phyloP scores from a whole-genome alignment of 1,140 invertebrate genomes.

The Drosophila miranda region DNA sequence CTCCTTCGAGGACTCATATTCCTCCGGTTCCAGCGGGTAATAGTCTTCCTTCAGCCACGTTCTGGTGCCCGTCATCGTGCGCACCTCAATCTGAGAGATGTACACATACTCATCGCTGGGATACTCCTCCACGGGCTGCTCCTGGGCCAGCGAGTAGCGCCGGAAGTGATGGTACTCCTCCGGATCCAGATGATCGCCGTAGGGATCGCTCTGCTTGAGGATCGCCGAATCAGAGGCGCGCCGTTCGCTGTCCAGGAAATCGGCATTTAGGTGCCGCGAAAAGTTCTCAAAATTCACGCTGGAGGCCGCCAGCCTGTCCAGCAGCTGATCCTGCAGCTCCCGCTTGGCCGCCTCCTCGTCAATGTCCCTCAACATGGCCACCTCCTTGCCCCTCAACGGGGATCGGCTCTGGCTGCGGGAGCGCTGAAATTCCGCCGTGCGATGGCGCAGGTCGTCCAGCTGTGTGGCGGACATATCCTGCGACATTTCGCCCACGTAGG shows the following conservation, averaged over 20 bases:
- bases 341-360: slow-evolving; percentile 57
- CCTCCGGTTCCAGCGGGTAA: slow-evolving; percentile 42
- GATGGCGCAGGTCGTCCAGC: slow-evolving; percentile 64
- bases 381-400: slow-evolving; percentile 37
- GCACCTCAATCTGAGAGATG: slow-evolving; percentile 72
- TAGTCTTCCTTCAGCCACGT: slow-evolving; percentile 76
- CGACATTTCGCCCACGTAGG: slow-evolving; percentile 38
- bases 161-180: slow-evolving; percentile 80
- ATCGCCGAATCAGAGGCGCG: slow-evolving; percentile 74
- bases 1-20: slow-evolving; percentile 6
- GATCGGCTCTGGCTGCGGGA: slow-evolving; percentile 75
- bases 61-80: slow-evolving; percentile 63
- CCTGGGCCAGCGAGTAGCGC: slow-evolving; percentile 73
- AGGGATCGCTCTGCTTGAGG: slow-evolving; percentile 15
- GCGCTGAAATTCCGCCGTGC: slow-evolving; percentile 68
- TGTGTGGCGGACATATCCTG: slow-evolving; percentile 40
- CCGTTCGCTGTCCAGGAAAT: slow-evolving; percentile 73
- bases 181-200: slow-evolving; percentile 55
- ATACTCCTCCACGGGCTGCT: slow-evolving; percentile 75
- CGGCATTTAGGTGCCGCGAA: slow-evolving; percentile 64
- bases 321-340: slow-evolving; percentile 63
- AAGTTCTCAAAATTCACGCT: slow-evolving; percentile 70
- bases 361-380: slow-evolving; percentile 45
- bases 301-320: slow-evolving; percentile 62
- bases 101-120: slow-evolving; percentile 75